Base-by-base conservation (phyloP, 2,113 vertebrate species). In the Chrysochloris asiatica region DNA sequence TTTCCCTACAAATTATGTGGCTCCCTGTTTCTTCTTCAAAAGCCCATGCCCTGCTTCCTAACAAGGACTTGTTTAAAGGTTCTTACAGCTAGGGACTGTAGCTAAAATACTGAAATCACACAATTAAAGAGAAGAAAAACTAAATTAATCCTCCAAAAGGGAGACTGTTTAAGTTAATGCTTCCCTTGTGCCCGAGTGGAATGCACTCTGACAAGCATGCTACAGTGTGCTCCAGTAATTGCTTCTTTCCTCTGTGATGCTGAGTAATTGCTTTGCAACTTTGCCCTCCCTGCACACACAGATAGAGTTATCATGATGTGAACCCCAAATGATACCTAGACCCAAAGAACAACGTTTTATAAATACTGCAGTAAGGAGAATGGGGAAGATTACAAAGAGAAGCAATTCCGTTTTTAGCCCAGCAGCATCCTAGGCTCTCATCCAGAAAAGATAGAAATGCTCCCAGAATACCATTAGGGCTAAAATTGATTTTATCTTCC, bases 1-100 rank as follows among this genome's bases (percentile, higher is more conserved):
- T 93, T 95, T 96, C 92, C 81, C 86, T 80, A 85, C 52, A 96
- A 97, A 95, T 93, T 65, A 50, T 92, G 82, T 86, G 90, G 33
- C 19, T 56, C 63, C 61, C 93, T 95, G 38, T 90, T 97, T 87
- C 48, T 69, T 83, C 75, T 50, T 92, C 80, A 92, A 95, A 94
- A 96, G 80, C 26, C 73, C 24, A 79, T 88, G 48, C 65, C 81
- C 82, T 91, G 72, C 41, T 47, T 92, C 85, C 92, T 93, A 91
- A 73, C 90, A 88, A 95, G 86, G 77, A 83, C 91, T 72, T 92
- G 26, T 3, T 45, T 26, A 78, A 92, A 96, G 91, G 16, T 93
- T 75, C 83, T 85, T 67, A 93, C 54, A 95, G 81, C 3, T 85
- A 84, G 84, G 59, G 67, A 43, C 59, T 69, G 67, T 36, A 92